Evolutionary conservation across 1,140 invertebrate species (phyloP), one percentile per base, ranked within the genome.

Genomic region (Teleopsis dalmanni): DNA sequence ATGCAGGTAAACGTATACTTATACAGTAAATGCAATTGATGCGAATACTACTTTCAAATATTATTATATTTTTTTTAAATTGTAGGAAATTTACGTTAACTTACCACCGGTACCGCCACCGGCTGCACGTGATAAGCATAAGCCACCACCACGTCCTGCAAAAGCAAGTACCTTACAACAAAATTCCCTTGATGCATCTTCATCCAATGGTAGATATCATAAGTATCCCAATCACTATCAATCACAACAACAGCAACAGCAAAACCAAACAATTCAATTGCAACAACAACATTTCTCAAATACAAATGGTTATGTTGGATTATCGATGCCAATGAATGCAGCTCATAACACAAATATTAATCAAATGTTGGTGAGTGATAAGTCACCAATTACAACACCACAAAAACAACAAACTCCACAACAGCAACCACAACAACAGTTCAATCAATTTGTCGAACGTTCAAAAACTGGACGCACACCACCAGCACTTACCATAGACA

Each of bases 11-110:
- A 56, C 36, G 19, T 31, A 13, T 13, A 23, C 19, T 14, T 8
- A 18, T 2, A 14, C 19, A 21, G 33, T 26, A 34, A 33, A 45
- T 45, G 22, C 2, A 26, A 36, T 6, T 27, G 14, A 41, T 41
- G 10, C 21, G 19, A 27, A 1, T 40, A 31, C 6, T 27, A 31
- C 16, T 34, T 23, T 36, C 19, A n/a, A 47, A 47, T 29, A 14
- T 14, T 37, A 27, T 23, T 13, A 40, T 18, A 33, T 14, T 19
- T 26, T 34, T n/a, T 29, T 38, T 31, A 38, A 10, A 11, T 3
- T 48, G 2, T 50, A 68, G 65, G 65, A 65, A 50, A 65, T 68
- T 52, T 68, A 68, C 58, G 65, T 68, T 21, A 68, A 68, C 57
- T 43, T 68, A 46, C 65, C 65, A 47, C 62, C 65, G 7, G 58